Evolutionary conservation across 2,888 invertebrate genomes (phyloP), one percentile per base, ranked within the genome.

Genomic region (Oegoconia quadripuncta): DNA sequence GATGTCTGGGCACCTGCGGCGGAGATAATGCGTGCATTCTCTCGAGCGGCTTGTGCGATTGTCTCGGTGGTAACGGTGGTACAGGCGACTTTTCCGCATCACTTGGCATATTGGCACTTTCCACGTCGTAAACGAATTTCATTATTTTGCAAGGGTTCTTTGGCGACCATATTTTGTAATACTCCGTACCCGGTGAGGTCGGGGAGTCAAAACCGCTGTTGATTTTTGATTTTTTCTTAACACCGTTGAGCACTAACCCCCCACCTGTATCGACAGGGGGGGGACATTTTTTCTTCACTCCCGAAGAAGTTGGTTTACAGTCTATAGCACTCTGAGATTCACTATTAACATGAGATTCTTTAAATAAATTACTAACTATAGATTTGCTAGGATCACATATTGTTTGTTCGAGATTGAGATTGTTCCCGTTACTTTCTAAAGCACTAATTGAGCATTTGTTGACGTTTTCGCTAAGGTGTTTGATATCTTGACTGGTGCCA

Each of bases 11-110:
- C 54, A 94, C 90, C 66, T 91, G 90, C 2, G 94, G 93, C 14
- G 94, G 94, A 64, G 89, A 88, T 39, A 88, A 60, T 77, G 86
- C 91, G 87, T 46, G 94, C 92, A 91, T 92, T 47, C 94, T 88
- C 64, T 95, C 95, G 47, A 96, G 78, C 8, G 95, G 95, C 52
- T 92, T 91, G 72, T 95, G 95, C 20, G 90, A 76, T 33, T 89
- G 88, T 58, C 93, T 88, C 20, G 94, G 94, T 29, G 94, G 94
- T 29, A 94, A 73, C 13, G 92, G 92, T 23, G 94, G 94, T 26
- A 92, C 91, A 13, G 86, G 87, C 3, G 92, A 92, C 40, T 93
- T 93, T 46, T 93, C 89, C 39, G 83, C 77, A 46, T 86, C 87
- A 50, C 74, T 84, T 39, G 76, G 74, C 47, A 81, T 72, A 46